phyloP scores from a whole-genome alignment of 2,888 invertebrate species.

The Phaonia tiefii region DNA sequence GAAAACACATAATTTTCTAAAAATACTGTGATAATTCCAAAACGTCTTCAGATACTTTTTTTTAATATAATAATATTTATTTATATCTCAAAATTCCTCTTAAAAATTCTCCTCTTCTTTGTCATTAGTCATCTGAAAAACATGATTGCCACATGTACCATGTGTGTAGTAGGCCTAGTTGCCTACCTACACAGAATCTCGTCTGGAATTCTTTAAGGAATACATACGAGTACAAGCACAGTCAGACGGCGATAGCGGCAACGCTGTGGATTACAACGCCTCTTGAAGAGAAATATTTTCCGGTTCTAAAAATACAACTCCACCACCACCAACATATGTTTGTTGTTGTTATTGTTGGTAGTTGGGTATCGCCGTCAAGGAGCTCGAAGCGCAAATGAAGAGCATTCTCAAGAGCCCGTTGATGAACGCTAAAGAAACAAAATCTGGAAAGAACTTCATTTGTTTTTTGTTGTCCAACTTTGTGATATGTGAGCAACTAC shows the following conservation, averaged over 20 bases:
- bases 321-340: constrained; percentile 13
- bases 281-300: constrained; percentile 62
- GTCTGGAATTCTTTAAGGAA: neutral
- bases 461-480: too few relatives aligned
- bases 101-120: too few relatives aligned
- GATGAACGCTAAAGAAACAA: neutral
- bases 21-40: too few relatives aligned
- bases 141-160: neutral
- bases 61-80: too few relatives aligned
- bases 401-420: constrained; percentile 22
- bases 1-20: too few relatives aligned
- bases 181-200: constrained; percentile 9
- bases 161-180: neutral
- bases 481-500: too few relatives aligned
- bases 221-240: constrained; percentile 23
- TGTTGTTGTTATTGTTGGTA: constrained; percentile 7
- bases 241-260: constrained; percentile 18
- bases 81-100: too few relatives aligned
- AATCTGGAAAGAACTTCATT: too few relatives aligned
- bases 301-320: constrained; percentile 52
- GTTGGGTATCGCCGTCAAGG: neutral
- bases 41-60: too few relatives aligned
- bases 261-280: constrained; percentile 36
- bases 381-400: constrained; percentile 11
- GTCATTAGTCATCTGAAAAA: constrained; percentile 52